phyloP scores from a whole-genome alignment of 2,113 vertebrate genomes.

The Gymnobelideus leadbeateri region DNA sequence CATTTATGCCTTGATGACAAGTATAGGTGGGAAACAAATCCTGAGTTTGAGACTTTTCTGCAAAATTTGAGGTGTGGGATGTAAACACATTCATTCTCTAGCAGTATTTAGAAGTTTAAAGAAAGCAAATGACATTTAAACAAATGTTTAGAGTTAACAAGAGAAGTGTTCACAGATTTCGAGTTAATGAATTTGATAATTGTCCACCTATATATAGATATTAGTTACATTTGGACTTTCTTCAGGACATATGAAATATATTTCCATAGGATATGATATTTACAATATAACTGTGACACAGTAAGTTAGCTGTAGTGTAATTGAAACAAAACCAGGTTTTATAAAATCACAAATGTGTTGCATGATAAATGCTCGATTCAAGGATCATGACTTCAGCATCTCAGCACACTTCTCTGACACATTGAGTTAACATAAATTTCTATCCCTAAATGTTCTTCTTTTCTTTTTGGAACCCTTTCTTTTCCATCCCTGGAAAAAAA shows the following conservation, averaged over 20 bases:
- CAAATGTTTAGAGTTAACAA: background rate
- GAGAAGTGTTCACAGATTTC: background rate
- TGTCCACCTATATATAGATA: background rate
- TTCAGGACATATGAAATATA: background rate
- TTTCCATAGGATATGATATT: background rate
- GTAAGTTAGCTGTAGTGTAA: background rate
- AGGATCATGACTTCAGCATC: background rate
- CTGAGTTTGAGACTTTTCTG: background rate
- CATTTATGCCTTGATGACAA: background rate
- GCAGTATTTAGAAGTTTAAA: background rate
- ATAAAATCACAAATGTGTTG: background rate
- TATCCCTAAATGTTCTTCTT: conserved; percentile 15
- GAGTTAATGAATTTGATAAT: background rate
- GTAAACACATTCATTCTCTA: background rate
- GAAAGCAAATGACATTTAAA: background rate
- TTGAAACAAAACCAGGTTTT: background rate
- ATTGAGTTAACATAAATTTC: conserved; percentile 31
- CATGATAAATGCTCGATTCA: background rate
- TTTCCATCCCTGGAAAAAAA: background rate
- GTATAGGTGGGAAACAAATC: background rate
- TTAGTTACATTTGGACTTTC: background rate
- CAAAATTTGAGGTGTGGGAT: background rate
- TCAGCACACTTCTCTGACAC: background rate
- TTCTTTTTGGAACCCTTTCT: background rate
- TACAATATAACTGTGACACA: background rate